A percentile compares a stretch with the other conserved stretches of the same genome.
Evolutionary conservation across 2,888 invertebrate genomes (phyloP).

Genomic region (Drosophila subsilvestris): DNA sequence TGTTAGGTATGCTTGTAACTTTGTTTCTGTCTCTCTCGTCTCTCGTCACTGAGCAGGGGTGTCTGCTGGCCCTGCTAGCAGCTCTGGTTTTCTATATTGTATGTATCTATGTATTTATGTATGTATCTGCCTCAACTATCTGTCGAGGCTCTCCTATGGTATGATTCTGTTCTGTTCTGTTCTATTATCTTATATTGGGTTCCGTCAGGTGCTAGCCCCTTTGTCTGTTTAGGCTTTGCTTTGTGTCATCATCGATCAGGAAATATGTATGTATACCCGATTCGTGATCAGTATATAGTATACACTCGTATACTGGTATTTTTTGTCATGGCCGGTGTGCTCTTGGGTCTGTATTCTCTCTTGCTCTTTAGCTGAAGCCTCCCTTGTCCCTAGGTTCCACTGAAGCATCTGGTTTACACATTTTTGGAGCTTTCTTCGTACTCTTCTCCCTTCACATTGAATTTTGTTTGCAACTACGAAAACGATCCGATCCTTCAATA

Average conservation of each 20-base stretch:
- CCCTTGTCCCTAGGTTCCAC: conserved; percentile 46
- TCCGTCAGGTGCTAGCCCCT: conserved; percentile 32
- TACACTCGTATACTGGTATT: background rate
- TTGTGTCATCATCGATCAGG: conserved; percentile 24
- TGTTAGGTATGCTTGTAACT: conserved; percentile 77
- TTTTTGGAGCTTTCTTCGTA: conserved; percentile 41
- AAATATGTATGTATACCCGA: background rate
- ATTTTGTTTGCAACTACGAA: conserved; percentile 60
- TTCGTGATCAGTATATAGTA: conserved; percentile 31
- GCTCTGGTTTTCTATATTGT: background rate
- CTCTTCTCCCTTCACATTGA: conserved; percentile 39
- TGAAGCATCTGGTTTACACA: conserved; percentile 69
- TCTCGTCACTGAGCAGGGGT: conserved; percentile 22
- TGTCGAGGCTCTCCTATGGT: conserved; percentile 3
- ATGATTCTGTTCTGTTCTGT: conserved; percentile 17
- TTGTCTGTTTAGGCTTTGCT: conserved; percentile 29
- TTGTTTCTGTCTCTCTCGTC: conserved; percentile 46
- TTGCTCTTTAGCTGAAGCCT: conserved; percentile 17
- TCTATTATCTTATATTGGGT: background rate
- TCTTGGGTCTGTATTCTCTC: conserved; percentile 9
- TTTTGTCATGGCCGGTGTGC: conserved; percentile 37
- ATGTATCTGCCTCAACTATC: conserved; percentile 6
- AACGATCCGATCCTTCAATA: conserved; percentile 2
- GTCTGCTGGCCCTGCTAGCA: background rate
- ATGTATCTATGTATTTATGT: conserved; percentile 8